phyloP scores from a whole-genome alignment of 2,797 vertebrate genomes.

The Dromococcyx pavoninus region DNA sequence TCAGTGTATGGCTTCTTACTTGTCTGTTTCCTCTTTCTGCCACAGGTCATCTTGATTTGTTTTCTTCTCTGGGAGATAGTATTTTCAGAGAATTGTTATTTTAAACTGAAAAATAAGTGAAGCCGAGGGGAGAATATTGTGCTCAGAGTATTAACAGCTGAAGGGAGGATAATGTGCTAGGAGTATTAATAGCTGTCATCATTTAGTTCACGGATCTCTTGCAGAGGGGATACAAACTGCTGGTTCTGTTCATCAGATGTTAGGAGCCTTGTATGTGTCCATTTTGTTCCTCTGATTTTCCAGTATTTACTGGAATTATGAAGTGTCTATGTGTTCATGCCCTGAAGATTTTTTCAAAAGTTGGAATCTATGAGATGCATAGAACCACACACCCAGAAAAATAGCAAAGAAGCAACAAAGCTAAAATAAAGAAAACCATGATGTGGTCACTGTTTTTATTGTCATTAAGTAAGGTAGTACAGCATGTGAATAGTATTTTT shows the following conservation, averaged over 20 bases:
- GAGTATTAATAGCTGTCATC: conserved; percentile 26
- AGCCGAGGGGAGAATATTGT: neutral
- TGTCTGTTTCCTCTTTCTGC: neutral
- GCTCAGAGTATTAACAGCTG: conserved; percentile 24
- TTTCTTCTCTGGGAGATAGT: neutral
- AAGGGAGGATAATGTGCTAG: neutral
- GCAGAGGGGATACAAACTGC: neutral
- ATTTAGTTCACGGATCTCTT: neutral
- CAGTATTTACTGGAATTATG: neutral
- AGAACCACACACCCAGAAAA: neutral
- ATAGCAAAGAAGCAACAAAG: neutral
- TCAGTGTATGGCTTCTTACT: neutral
- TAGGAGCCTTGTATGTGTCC: neutral
- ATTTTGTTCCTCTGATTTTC: neutral
- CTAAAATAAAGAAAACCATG: no score
- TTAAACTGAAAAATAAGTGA: conserved; percentile 10
- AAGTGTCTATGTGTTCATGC: neutral
- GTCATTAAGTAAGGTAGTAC: neutral
- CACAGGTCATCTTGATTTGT: neutral
- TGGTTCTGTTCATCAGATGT: neutral
- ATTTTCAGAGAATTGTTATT: neutral
- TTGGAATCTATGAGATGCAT: neutral
- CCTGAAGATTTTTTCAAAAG: neutral
- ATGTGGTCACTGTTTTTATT: neutral
- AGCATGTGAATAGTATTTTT: neutral